Evolutionary conservation across 1,140 invertebrate genomes (phyloP).

Genomic region (Zaprionus ornatus): DNA sequence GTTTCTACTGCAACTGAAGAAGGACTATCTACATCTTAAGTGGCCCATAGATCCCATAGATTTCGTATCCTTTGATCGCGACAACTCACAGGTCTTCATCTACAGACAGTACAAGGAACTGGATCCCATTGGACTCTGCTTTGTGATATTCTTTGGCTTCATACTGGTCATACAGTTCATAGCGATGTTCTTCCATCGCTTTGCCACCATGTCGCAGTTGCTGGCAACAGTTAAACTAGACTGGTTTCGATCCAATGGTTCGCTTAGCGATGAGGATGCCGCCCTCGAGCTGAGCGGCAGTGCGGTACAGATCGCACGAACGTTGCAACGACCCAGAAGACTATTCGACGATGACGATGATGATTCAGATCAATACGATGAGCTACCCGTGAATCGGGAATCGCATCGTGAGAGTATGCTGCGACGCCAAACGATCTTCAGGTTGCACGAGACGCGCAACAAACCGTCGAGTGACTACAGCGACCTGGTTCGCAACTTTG

Average conservation of each 20-base stretch:
- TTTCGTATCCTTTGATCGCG: slow-evolving; percentile 87
- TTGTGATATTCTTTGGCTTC: slow-evolving; percentile 90
- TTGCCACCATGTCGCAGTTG: slow-evolving; percentile 93
- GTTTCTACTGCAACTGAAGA: slow-evolving; percentile 91
- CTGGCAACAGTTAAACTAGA: slow-evolving; percentile 89
- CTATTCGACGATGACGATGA: slow-evolving; percentile 84
- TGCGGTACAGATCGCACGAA: slow-evolving; percentile 86
- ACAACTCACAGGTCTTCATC: slow-evolving; percentile 84
- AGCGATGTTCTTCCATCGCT: slow-evolving; percentile 93
- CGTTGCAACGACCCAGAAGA: slow-evolving; percentile 85
- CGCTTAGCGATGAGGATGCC: slow-evolving; percentile 83
- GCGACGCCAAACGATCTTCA: slow-evolving; percentile 72
- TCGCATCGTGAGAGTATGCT: slow-evolving; percentile 54
- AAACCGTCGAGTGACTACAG: slow-evolving; percentile 69
- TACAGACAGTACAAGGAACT: slow-evolving; percentile 86
- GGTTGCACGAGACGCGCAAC: slow-evolving; percentile 66
- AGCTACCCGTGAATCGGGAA: slow-evolving; percentile 42
- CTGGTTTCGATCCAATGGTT: slow-evolving; percentile 66
- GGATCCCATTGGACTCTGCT: slow-evolving; percentile 91
- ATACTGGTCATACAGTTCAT: slow-evolving; percentile 91
- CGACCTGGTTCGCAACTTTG: slow-evolving; percentile 75
- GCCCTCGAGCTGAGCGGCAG: slow-evolving; percentile 86
- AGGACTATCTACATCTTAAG: slow-evolving; percentile 88
- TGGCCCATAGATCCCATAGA: slow-evolving; percentile 89
- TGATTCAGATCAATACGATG: slow-evolving; percentile 64